Percentiles rank a stretch among this genome's conserved stretches.
Conservation (phyloP, 2,113 vertebrate genomes). For the Silurus meridionalis region DNA sequence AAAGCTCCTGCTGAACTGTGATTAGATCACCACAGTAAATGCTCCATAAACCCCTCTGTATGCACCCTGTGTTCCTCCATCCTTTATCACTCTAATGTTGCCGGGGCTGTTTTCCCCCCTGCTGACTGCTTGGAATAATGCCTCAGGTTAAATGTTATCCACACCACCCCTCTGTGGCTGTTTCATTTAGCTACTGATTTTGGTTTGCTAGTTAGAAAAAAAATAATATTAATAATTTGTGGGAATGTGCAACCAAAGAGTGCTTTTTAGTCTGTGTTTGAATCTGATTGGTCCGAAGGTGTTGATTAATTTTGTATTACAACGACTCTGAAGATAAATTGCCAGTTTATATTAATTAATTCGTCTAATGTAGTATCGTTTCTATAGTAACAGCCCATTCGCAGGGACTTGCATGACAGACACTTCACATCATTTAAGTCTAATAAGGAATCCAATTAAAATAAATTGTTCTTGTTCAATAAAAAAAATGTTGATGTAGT, state of each 20-base stretch:
- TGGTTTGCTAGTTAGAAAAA: neutral
- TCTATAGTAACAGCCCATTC: neutral
- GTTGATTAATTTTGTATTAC: neutral
- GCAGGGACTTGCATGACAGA: neutral
- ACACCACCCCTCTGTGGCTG: constrained; percentile 34
- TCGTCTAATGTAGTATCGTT: neutral
- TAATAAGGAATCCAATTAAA: neutral
- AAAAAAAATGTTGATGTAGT: neutral
- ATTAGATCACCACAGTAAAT: constrained; percentile 66
- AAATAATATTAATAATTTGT: neutral
- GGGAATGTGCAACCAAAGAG: neutral
- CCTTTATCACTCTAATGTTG: constrained; percentile 66
- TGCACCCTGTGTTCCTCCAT: constrained; percentile 48
- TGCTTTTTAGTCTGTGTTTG: neutral
- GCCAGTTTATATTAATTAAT: neutral
- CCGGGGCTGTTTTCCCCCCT: neutral
- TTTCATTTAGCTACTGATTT: too few relatives aligned
- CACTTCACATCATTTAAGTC: neutral
- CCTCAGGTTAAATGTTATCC: constrained; percentile 69
- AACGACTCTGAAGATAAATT: neutral
- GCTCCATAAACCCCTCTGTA: constrained; percentile 48
- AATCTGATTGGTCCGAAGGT: neutral
- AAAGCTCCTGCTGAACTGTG: constrained; percentile 43
- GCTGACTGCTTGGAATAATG: constrained; percentile 55
- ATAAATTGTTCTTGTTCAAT: neutral